A percentile compares a stretch with the other conserved stretches of the same genome.
Conservation (phyloP, 2,888 invertebrate genomes). For the Thumatha senex region DNA sequence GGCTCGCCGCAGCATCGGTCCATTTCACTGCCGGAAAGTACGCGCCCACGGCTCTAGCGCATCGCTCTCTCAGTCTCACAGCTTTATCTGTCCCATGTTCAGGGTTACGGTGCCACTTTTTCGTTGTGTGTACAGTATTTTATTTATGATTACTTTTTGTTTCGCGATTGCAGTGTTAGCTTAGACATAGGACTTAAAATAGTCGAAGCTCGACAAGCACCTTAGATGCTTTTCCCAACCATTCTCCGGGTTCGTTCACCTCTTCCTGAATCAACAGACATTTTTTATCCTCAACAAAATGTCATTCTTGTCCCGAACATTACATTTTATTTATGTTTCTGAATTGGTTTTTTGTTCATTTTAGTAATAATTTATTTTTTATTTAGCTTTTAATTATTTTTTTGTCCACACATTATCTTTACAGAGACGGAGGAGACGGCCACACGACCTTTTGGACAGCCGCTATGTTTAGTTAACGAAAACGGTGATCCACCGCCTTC, state of each 20-base stretch:
- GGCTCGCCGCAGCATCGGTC: slow-evolving; percentile 90
- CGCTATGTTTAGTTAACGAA: slow-evolving; percentile 87
- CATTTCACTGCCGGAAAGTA: slow-evolving; percentile 95
- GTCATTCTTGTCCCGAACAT: slow-evolving; percentile 29
- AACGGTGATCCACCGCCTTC: slow-evolving; percentile 81
- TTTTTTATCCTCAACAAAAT: slow-evolving; percentile 36
- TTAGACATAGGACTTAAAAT: slow-evolving; percentile 65
- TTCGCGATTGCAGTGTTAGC: slow-evolving; percentile 77
- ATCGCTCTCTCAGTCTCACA: slow-evolving; percentile 73
- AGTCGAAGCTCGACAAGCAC: slow-evolving; percentile 73
- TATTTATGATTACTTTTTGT: slow-evolving; percentile 58
- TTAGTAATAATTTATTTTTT: slow-evolving; percentile 39
- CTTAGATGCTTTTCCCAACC: slow-evolving; percentile 72
- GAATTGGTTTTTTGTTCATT: slow-evolving; percentile 39
- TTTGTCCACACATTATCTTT: slow-evolving; percentile 70
- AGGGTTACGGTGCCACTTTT: slow-evolving; percentile 73
- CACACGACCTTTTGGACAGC: slow-evolving; percentile 90
- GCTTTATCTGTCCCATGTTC: slow-evolving; percentile 78
- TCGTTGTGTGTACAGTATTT: slow-evolving; percentile 72
- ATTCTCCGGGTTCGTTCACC: slow-evolving; percentile 55
- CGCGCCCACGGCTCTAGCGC: slow-evolving; percentile 79
- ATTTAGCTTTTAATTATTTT: slow-evolving; percentile 63
- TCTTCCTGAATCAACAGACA: slow-evolving; percentile 41
- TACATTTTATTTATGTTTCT: slow-evolving; percentile 37
- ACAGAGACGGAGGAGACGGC: slow-evolving; percentile 83